Evolutionary conservation across 2,888 invertebrate species (phyloP), one percentile per base, ranked within the genome.

Genomic region (Eurois occulta): DNA sequence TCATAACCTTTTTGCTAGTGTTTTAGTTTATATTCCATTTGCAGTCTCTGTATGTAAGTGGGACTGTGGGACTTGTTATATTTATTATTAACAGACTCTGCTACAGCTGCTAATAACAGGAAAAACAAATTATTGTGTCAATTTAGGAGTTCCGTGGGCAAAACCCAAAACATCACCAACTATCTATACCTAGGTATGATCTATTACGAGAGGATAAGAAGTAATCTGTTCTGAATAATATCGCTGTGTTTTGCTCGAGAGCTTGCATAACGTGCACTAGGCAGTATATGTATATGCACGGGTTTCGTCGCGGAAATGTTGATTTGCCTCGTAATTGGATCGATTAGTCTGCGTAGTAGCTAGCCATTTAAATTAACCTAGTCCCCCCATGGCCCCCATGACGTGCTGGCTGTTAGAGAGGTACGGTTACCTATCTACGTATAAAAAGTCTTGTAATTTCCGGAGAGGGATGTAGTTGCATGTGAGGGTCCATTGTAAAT

Each of bases 241-340:
- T 32, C 32, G 28, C 48, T 67, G 43, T 52, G 52, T 46, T 71
- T 46, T 58, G 62, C 7, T 10, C 41, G 46, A 28, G 24, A 77
- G 41, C 66, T 28, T 77, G 38, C 32, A 62, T 58, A 38, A 21
- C 41, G 18, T 41, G 41, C 52, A 35, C 16, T n/a, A 64, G 43
- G 32, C 48, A 35, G 16, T n/a, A n/a, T n/a, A n/a, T n/a, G n/a
- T n/a, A n/a, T n/a, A 48, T 48, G 24, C 35, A 69, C n/a, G 62
- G 52, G 24, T 16, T 21, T 66, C 68, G 21, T 52, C 13, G 35
- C 74, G 79, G 82, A 74, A 82, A 82, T 72, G 74, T 79, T 82
- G 67, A 80, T 67, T 77, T 83, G 43, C 64, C 52, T 71, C 71
- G 78, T 71, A 72, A 83, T 69, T 83, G 64, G 72, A 79, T 72